Conservation (phyloP, 2,888 invertebrate species). For the Eupeodes luniger region DNA sequence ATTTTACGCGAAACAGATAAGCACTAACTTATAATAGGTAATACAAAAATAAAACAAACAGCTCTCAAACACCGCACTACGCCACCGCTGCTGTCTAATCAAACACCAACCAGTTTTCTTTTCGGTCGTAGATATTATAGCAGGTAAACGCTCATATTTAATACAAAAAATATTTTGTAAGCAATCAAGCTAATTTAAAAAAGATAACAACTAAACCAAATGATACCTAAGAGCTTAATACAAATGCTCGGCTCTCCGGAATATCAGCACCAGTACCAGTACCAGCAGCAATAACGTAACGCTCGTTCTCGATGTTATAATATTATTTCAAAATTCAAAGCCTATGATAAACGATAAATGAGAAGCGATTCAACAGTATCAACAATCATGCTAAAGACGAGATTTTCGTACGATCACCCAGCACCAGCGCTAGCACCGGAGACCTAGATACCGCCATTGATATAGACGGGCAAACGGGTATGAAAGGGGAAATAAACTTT, state of each 20-base stretch:
- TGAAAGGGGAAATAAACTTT: conserved; percentile 3
- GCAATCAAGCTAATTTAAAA: conserved; percentile 58
- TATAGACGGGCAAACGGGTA: background rate
- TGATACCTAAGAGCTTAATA: conserved; percentile 1
- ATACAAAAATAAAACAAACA: conserved; percentile 9
- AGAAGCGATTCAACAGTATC: background rate
- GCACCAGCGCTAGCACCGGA: background rate
- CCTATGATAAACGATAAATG: background rate
- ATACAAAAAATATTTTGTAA: conserved; percentile 10
- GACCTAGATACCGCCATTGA: background rate
- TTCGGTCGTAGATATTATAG: conserved; percentile 39
- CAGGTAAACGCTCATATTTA: conserved; percentile 44
- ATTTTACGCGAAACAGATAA: conserved; percentile 21
- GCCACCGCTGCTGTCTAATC: conserved; percentile 19
- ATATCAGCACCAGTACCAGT: conserved; percentile 31
- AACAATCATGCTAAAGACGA: background rate
- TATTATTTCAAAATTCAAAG: background rate
- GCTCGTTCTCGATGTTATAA: background rate
- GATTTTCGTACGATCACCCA: background rate
- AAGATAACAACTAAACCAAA: conserved; percentile 54
- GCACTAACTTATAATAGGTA: conserved; percentile 3
- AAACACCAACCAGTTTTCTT: conserved; percentile 39
- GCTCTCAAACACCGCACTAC: background rate
- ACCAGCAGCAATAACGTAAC: background rate
- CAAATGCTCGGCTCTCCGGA: conserved; percentile 24